Conservation (phyloP, 1,140 invertebrate genomes). For the Scaptomyza montana region DNA sequence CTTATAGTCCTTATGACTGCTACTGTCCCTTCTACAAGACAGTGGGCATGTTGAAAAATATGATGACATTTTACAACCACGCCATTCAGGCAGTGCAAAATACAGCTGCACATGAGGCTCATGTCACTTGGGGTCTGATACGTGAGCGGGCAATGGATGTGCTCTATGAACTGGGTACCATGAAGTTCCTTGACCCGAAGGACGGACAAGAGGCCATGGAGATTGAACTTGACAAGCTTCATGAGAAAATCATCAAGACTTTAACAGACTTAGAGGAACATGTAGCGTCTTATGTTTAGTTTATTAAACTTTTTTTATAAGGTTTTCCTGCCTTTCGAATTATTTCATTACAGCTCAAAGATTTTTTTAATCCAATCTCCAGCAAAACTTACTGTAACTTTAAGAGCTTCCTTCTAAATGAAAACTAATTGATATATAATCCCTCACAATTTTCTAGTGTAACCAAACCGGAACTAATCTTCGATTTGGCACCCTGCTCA, state of each 20-base stretch:
- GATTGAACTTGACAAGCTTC: slow-evolving; percentile 1
- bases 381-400: too few species aligned
- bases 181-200: slow-evolving; percentile 66
- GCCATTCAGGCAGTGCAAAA: slow-evolving; percentile 38
- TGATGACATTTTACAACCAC: slow-evolving; percentile 59
- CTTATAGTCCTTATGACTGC: slow-evolving; percentile 68
- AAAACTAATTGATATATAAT: not conserved
- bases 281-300: slow-evolving; percentile 9
- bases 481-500: not conserved
- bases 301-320: not conserved
- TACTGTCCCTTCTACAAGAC: slow-evolving; percentile 80
- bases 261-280: slow-evolving; percentile 48
- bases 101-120: slow-evolving; percentile 46
- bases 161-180: slow-evolving; percentile 66
- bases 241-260: slow-evolving; percentile 8
- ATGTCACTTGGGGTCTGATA: slow-evolving; percentile 71
- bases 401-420: too few species aligned
- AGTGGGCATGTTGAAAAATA: slow-evolving; percentile 69
- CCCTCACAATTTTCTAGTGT: not conserved
- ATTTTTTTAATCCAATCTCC: not conserved
- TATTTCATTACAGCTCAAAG: not conserved
- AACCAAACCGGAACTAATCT: not conserved
- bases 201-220: slow-evolving; percentile 26
- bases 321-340: not conserved
- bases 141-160: slow-evolving; percentile 33